Percentiles rank a stretch among this genome's conserved stretches.
These are phyloP conservation scores for Leptopilina syphax DNA, from an alignment of 2,888 invertebrate species.

Conservation along the genomic window DNA sequence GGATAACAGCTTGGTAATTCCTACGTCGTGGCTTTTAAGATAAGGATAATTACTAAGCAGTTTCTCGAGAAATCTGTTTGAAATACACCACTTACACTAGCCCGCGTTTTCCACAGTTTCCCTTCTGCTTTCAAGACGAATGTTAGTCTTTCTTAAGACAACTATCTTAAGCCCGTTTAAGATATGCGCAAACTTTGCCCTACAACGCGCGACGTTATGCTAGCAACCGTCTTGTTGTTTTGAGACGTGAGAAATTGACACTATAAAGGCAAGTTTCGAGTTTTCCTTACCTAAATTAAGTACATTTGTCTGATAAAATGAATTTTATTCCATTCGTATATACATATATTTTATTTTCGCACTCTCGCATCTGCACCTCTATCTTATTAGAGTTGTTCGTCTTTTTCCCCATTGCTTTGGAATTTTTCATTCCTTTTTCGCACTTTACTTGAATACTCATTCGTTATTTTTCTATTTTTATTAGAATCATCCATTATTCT, in stretches of 20 bases:
- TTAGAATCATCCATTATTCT: no score
- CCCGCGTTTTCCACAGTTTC: conserved; percentile 36
- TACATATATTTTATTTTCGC: background rate
- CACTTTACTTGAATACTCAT: no score
- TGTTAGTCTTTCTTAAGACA: conserved; percentile 40
- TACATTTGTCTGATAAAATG: background rate
- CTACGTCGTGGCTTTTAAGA: conserved; percentile 42
- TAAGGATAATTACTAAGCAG: conserved; percentile 53
- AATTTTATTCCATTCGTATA: background rate
- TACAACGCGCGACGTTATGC: conserved; percentile 21
- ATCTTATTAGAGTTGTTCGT: background rate
- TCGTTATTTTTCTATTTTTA: no score
- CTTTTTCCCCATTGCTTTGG: background rate
- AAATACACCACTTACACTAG: conserved; percentile 43
- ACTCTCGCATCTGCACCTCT: background rate
- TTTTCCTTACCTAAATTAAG: conserved; percentile 17
- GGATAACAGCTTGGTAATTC: conserved; percentile 36
- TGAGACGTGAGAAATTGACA: conserved; percentile 39
- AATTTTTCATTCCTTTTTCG: no score
- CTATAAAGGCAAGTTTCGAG: conserved; percentile 36
- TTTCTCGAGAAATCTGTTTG: conserved; percentile 52
- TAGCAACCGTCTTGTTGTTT: conserved; percentile 21
- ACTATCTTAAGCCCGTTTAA: conserved; percentile 38
- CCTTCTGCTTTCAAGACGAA: conserved; percentile 33
- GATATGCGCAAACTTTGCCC: conserved; percentile 40